A percentile compares a stretch with the other conserved stretches of the same genome.
phyloP scores from a whole-genome alignment of 2,113 vertebrate species.

The Protobothrops mucrosquamatus region DNA sequence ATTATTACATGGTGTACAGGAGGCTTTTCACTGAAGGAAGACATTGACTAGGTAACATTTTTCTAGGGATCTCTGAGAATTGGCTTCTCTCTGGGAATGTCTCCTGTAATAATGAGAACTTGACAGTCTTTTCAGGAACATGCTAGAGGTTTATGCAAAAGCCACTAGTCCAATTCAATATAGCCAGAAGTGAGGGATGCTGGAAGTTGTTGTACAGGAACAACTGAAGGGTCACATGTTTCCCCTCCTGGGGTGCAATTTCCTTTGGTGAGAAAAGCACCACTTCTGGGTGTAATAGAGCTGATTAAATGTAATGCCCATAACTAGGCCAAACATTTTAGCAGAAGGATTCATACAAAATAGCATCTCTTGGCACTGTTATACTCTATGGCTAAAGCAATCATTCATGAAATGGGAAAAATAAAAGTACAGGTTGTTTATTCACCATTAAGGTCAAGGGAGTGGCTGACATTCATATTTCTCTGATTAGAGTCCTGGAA shows the following conservation, averaged over 20 bases:
- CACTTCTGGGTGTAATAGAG: neutral
- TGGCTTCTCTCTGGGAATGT: neutral
- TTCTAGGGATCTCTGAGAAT: neutral
- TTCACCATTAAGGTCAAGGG: neutral
- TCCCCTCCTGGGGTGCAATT: neutral
- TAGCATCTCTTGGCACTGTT: neutral
- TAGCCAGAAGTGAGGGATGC: neutral
- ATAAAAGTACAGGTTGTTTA: neutral
- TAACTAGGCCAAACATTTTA: neutral
- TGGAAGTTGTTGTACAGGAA: neutral
- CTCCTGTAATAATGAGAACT: conserved; percentile 12
- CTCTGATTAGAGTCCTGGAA: neutral
- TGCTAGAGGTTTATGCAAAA: conserved; percentile 20
- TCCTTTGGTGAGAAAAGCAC: neutral
- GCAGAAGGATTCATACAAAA: neutral
- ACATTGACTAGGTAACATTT: neutral
- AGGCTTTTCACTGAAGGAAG: neutral
- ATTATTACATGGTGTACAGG: neutral
- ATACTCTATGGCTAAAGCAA: neutral
- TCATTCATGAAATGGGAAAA: neutral
- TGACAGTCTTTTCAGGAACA: conserved; percentile 37
- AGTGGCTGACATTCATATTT: neutral
- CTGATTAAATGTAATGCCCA: too few species aligned
- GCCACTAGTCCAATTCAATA: neutral
- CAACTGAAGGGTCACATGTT: neutral